These are phyloP conservation scores for Anabas testudineus DNA, from an alignment of 2,797 vertebrate genomes.

Conservation along the genomic window DNA sequence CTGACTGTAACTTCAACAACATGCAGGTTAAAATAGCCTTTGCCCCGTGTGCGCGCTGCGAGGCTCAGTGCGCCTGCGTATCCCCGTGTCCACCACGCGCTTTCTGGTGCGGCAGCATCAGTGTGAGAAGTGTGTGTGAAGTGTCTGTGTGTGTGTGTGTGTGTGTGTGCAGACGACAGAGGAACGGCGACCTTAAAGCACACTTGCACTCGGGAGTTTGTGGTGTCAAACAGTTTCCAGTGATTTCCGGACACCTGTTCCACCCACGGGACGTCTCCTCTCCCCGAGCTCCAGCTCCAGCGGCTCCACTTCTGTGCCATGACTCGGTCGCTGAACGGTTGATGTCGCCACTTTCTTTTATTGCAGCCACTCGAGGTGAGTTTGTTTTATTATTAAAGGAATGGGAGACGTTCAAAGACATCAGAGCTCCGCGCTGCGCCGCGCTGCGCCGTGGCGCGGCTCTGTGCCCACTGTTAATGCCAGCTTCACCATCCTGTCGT, in stretches of 20 bases:
- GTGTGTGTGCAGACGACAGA: background rate
- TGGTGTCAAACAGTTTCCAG: background rate
- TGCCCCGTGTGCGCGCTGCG: too few species aligned
- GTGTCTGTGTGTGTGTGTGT: background rate
- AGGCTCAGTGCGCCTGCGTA: constrained; percentile 33
- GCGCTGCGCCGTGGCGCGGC: background rate
- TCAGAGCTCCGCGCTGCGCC: too few species aligned
- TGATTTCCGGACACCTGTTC: background rate
- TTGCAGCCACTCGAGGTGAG: constrained; percentile 51
- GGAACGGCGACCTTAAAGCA: background rate
- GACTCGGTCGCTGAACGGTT: constrained; percentile 51
- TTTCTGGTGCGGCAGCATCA: background rate
- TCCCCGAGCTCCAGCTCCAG: background rate
- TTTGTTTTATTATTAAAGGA: constrained; percentile 8
- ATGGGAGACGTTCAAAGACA: too few species aligned
- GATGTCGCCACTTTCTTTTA: constrained; percentile 5
- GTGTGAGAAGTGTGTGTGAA: background rate
- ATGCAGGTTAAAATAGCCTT: background rate
- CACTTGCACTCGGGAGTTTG: background rate
- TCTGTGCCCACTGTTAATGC: background rate
- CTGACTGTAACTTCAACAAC: too few species aligned
- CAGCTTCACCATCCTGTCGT: too few species aligned
- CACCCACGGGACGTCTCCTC: background rate
- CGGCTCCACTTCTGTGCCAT: constrained; percentile 9
- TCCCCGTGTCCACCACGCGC: fast-evolving